Evolutionary conservation across 2,797 vertebrate genomes (phyloP).

Genomic region (Gila robusta): DNA sequence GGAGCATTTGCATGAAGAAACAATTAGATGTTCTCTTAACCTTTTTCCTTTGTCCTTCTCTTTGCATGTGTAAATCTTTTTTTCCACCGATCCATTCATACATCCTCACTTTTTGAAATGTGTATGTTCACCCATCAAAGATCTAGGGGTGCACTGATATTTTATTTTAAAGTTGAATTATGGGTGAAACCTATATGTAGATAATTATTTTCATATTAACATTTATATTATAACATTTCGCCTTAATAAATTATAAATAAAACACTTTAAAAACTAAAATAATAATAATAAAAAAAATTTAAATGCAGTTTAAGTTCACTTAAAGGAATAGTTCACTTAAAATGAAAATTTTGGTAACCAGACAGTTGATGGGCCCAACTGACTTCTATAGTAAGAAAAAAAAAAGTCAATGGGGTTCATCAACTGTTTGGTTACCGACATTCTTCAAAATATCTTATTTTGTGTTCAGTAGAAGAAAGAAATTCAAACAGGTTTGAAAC

Average conservation of each 20-base stretch:
- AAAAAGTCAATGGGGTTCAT: too few species aligned
- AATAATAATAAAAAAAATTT: too few species aligned
- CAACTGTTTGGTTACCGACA: too few species aligned
- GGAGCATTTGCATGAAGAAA: conserved; percentile 47
- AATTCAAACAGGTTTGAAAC: too few species aligned
- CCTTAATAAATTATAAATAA: background rate
- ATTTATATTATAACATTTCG: background rate
- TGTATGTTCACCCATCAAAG: background rate
- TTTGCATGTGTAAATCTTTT: conserved; percentile 27
- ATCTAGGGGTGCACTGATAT: background rate
- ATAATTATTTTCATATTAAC: background rate
- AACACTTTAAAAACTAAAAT: background rate
- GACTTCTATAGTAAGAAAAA: too few species aligned
- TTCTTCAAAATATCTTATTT: too few species aligned
- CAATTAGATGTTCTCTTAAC: background rate
- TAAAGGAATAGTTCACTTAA: too few species aligned
- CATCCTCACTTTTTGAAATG: background rate
- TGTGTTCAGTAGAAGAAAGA: too few species aligned
- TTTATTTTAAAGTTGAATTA: background rate
- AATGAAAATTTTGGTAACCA: too few species aligned
- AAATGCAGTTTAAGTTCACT: too few species aligned
- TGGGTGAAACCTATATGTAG: background rate
- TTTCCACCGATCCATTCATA: background rate
- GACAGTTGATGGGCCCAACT: too few species aligned
- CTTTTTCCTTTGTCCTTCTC: background rate